Evolutionary conservation across 2,113 vertebrate species (phyloP).

Genomic region (Eudyptes chrysolophus): DNA sequence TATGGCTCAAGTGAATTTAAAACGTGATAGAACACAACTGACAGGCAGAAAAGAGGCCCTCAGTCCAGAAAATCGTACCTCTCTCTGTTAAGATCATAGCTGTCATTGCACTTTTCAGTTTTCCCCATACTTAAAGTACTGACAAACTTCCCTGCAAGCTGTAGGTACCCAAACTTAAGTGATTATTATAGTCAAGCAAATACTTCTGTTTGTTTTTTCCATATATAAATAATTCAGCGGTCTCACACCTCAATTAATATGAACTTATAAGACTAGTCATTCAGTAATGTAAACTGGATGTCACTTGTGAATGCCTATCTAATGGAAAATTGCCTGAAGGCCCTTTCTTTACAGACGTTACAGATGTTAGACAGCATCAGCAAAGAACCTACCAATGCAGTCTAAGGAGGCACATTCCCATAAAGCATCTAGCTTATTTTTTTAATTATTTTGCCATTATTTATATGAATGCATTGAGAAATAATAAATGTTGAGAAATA

Average conservation of each 20-base stretch:
- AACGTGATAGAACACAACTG: neutral
- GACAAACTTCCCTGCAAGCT: neutral
- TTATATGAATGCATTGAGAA: neutral
- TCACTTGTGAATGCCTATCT: neutral
- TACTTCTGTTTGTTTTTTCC: neutral
- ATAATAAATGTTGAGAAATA: neutral
- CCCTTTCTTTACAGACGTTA: neutral
- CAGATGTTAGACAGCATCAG: neutral
- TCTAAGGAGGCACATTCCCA: neutral
- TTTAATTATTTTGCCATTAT: neutral
- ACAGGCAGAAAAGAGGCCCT: neutral
- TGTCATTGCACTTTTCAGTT: neutral
- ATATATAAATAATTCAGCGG: neutral
- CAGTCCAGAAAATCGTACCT: neutral
- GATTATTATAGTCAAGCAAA: neutral
- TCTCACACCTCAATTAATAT: neutral
- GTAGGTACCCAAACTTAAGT: neutral
- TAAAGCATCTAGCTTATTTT: neutral
- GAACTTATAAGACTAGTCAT: neutral
- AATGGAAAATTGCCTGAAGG: neutral
- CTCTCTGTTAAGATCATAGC: neutral
- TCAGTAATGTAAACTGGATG: neutral
- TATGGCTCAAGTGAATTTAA: neutral
- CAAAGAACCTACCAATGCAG: neutral
- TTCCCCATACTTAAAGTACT: neutral